Conservation (phyloP, 2,888 invertebrate genomes). For the Yponomeuta cagnagella region DNA sequence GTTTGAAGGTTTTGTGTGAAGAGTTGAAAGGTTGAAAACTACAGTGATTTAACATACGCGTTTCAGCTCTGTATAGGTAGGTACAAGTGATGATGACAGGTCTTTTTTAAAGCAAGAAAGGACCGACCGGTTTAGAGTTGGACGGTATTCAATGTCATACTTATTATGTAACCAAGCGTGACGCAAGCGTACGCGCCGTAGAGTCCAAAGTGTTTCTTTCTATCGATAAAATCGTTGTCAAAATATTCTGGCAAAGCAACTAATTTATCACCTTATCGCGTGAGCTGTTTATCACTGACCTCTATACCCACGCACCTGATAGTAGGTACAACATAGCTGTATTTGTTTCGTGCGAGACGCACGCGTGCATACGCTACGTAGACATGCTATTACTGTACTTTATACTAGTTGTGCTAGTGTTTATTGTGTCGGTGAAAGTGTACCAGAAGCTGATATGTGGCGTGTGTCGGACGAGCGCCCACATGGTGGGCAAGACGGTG, state of each 20-base stretch:
- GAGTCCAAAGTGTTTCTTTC: conserved; percentile 9
- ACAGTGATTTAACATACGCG: not conserved
- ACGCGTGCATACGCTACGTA: not conserved
- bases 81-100: not conserved
- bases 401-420: conserved; percentile 28
- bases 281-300: conserved; percentile 12
- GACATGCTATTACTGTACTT: conserved; percentile 23
- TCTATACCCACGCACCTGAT: not conserved
- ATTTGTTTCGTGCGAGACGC: conserved; percentile 6
- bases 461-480: conserved; percentile 58
- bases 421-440: conserved; percentile 44
- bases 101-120: conserved; percentile 2
- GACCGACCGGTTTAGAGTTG: conserved; percentile 13
- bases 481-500: conserved; percentile 66
- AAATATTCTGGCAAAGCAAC: not conserved
- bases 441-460: conserved; percentile 61
- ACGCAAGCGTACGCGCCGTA: not conserved
- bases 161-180: conserved; percentile 12
- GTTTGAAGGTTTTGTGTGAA: not conserved
- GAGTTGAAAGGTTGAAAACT: not conserved
- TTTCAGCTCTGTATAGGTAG: not conserved
- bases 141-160: conserved; percentile 16
- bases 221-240: not conserved
- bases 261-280: not conserved
- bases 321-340: not conserved